phyloP scores from a whole-genome alignment of 2,113 vertebrate genomes.

The Pituophis catenifer region DNA sequence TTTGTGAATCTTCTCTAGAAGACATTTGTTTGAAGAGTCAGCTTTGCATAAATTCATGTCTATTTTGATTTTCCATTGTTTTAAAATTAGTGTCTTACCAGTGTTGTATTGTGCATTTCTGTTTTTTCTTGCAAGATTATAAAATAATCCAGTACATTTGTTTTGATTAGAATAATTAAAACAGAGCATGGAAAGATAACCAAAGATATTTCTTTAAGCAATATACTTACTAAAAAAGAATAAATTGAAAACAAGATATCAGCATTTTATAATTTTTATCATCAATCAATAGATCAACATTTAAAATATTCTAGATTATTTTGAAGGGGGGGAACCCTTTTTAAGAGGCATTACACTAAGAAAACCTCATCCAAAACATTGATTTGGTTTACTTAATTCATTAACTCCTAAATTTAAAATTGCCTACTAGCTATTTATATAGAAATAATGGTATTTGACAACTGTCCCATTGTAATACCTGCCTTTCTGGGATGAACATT shows the following conservation, averaged over 20 bases:
- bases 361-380: neutral
- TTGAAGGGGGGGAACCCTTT: neutral
- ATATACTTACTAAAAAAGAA: neutral
- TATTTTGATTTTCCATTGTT: conserved; percentile 58
- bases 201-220: neutral
- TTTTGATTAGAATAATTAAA: conserved; percentile 18
- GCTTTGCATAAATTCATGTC: conserved; percentile 61
- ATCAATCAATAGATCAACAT: neutral
- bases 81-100: conserved; percentile 47
- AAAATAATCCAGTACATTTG: conserved; percentile 37
- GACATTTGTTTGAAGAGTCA: conserved; percentile 64
- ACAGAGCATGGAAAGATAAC: neutral
- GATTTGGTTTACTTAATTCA: neutral
- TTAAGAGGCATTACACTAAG: neutral
- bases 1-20: conserved; percentile 71
- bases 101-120: conserved; percentile 34
- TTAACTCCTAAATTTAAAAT: neutral
- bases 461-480: neutral
- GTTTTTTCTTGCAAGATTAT: conserved; percentile 35
- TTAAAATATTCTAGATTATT: neutral
- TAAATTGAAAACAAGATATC: neutral
- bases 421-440: neutral
- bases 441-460: neutral
- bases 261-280: neutral
- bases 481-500: neutral